Base-by-base conservation (phyloP, 2,797 vertebrate species). In the Rhyacichthys aspro region DNA sequence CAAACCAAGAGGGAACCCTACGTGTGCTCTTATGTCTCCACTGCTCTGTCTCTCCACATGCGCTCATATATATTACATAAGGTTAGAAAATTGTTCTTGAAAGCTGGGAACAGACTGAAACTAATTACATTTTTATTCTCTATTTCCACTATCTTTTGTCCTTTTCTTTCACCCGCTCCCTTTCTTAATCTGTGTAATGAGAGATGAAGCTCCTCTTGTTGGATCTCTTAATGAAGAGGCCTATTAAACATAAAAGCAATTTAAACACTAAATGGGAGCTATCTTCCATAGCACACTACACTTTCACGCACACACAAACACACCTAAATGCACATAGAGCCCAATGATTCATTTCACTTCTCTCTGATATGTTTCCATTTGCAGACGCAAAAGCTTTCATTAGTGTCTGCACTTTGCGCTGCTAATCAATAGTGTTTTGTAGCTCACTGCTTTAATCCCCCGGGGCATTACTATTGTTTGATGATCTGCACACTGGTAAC, bases 371-470 rank as follows among this genome's bases (percentile, higher is more conserved):
- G 73, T 74, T 78, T 79, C 77, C 73, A 79, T 81, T 79, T 76
- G 57, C 64, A 77, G 69, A 83, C 5, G 15, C 70, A 67, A 70
- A 78, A 42, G 70, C 74, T 70, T 79, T 84, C 70, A 86, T 89
- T 81, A 82, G 75, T 58, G 63, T 67, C 67, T 67, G 59, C 73
- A 74, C 78, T 82, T 70, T 76, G 74, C 61, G 38, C 41, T 32
- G 49, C 38, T 80, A 74, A 90, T 89, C 86, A 70, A 89, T 88
- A 84, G 61, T 62, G 55, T 74, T 79, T 41, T 79, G 67, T 74
- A 61, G 72, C 76, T 77, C 50, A 52, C 67, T 76, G 77, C 72
- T 75, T 72, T 69, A 66, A 64, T 70, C 71, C 79, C 59, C 36
- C 0, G 10, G 79, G 78, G 60, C 41, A 67, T 74, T 82, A 52